These are phyloP conservation scores for Hymenochirus boettgeri DNA, from an alignment of 2,113 vertebrate genomes.

Conservation along the genomic window DNA sequence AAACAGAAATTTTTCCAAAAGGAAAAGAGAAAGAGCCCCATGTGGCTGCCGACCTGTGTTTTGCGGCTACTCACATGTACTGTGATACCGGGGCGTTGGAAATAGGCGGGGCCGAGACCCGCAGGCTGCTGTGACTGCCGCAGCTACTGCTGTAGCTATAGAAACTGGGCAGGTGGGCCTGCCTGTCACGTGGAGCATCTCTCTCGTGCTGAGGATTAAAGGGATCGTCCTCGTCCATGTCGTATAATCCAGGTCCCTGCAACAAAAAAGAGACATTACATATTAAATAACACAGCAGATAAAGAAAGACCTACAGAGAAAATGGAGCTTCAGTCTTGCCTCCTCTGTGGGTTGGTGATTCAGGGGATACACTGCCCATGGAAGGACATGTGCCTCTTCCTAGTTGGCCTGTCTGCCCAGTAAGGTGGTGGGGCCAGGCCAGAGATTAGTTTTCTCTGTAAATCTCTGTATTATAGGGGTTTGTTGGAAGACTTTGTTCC, in stretches of 20 bases:
- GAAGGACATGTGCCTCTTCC: no score
- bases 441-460: no score
- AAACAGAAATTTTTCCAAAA: neutral
- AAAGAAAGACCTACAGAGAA: no score
- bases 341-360: no score
- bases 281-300: no score
- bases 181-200: slow-evolving; percentile 60
- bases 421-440: no score
- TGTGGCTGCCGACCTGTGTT: slow-evolving; percentile 56
- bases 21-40: slow-evolving; percentile 28
- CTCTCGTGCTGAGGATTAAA: slow-evolving; percentile 90
- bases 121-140: slow-evolving; percentile 43
- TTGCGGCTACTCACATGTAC: slow-evolving; percentile 65
- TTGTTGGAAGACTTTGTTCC: no score
- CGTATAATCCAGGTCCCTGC: slow-evolving; percentile 80
- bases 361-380: no score
- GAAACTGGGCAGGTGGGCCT: slow-evolving; percentile 60
- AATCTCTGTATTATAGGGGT: no score
- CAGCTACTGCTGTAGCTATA: slow-evolving; percentile 69
- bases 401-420: no score
- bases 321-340: no score
- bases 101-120: slow-evolving; percentile 69
- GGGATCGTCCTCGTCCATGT: slow-evolving; percentile 80
- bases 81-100: slow-evolving; percentile 72
- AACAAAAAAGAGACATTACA: slow-evolving; percentile 19